Base-by-base conservation (phyloP, 1,140 invertebrate genomes). In the Drosophila lowei region DNA sequence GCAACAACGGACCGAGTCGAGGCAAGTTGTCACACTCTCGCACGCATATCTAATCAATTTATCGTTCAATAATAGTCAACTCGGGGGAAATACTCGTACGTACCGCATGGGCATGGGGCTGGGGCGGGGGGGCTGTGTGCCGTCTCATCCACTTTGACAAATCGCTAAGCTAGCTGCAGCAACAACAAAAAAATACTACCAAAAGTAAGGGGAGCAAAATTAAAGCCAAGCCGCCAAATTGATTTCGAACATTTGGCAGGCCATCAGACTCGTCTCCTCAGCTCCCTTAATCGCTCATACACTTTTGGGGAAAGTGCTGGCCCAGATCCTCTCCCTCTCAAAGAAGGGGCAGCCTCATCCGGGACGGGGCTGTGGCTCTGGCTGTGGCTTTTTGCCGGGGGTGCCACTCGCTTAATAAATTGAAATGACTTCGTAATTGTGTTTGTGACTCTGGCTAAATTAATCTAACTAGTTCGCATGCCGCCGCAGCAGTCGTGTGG, bases 41-140 rank as follows among this genome's bases (percentile, higher is more conserved):
- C 57, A 59, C 47, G 70, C 76, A 79, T 77, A 90, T 89, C 83
- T 90, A 90, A 90, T 90, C 89, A 90, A 90, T 90, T 90, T 90
- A 90, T 90, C 83, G 77, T 62, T 85, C 77, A 79, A 85, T 90
- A 90, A 89, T 83, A 77, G 79, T 75, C 77, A 64, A 81, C 74
- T 66, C 62, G 75, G 49, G 76, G 53, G 88, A 66, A 78, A 71
- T 38, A 38, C 34, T 38, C 34, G 34, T 13, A 13, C 4, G 11
- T 72, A 68, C 2, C 63, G 28, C 54, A 9, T 48, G 34, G 44
- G 47, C 54, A 53, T 58, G 21, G 41, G 49, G 47, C 18, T 30
- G 58, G 44, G 30, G 8, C 25, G 16, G 30, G 34, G n/a, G 18
- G 28, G 15, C 0, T 3, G 66, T 63, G 61, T 58, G 21, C 47